Percentiles rank a stretch among this genome's conserved stretches.
Evolutionary conservation across 2,888 invertebrate species (phyloP).

Genomic region (Leptinotarsa rubiginosa): DNA sequence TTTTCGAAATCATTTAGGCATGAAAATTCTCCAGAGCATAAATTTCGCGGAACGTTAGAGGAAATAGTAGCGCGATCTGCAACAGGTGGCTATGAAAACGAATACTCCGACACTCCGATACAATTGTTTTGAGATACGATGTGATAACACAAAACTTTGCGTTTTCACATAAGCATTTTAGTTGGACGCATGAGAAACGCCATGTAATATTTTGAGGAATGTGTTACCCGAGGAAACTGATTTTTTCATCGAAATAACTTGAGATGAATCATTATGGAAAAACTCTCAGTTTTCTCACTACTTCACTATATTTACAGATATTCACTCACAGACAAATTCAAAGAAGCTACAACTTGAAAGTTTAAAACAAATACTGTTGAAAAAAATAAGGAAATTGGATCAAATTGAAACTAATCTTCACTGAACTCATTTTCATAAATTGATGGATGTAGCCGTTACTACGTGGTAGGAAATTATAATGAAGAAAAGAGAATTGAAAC

Average conservation of each 20-base stretch:
- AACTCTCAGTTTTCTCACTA: background rate
- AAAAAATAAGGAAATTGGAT: no score
- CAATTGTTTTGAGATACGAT: slow-evolving; percentile 31
- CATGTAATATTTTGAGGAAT: slow-evolving; percentile 20
- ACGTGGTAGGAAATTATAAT: no score
- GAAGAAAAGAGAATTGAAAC: no score
- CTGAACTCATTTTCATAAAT: no score
- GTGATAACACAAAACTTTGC: slow-evolving; percentile 21
- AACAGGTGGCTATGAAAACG: slow-evolving; percentile 30
- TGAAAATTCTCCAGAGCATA: slow-evolving; percentile 9
- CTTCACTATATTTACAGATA: no score
- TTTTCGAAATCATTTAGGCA: slow-evolving; percentile 2
- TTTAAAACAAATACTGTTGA: no score
- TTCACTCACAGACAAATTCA: no score
- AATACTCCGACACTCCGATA: slow-evolving; percentile 14
- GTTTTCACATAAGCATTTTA: slow-evolving; percentile 24
- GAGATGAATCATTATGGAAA: background rate
- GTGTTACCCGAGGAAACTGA: background rate
- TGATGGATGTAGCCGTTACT: no score
- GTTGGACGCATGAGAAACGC: slow-evolving; percentile 13
- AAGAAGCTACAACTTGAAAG: no score
- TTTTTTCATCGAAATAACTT: background rate
- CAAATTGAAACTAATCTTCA: no score
- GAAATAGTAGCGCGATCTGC: slow-evolving; percentile 19
- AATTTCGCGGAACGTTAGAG: slow-evolving; percentile 15